A percentile compares a stretch with the other conserved stretches of the same genome.
Conservation (phyloP, 2,888 invertebrate genomes). For the Linyphia triangularis region DNA sequence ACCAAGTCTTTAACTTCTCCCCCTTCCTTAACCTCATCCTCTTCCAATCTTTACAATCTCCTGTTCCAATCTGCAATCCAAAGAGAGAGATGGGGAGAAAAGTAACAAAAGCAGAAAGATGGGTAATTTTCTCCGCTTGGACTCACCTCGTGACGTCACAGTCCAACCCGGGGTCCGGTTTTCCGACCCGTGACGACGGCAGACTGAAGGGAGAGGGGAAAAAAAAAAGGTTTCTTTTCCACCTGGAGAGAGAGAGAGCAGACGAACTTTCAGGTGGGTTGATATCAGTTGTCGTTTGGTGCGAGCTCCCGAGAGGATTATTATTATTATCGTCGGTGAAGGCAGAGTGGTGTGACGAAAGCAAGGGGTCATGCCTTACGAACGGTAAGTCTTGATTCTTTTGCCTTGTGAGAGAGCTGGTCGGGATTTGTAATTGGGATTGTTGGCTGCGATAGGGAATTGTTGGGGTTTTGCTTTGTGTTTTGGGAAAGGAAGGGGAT, state of each 20-base stretch:
- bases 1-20: neutral
- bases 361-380: conserved; percentile 53
- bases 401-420: neutral
- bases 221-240: conserved; percentile 7
- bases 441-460: neutral
- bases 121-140: conserved; percentile 41
- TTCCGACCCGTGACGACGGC: conserved; percentile 60
- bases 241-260: conserved; percentile 60
- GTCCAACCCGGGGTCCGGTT: conserved; percentile 31
- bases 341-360: neutral
- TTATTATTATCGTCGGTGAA: conserved; percentile 13
- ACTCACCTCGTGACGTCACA: conserved; percentile 23
- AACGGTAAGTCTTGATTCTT: conserved; percentile 43
- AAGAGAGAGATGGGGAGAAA: neutral
- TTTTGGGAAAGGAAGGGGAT: neutral
- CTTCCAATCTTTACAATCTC: neutral
- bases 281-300: conserved; percentile 48
- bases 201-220: neutral
- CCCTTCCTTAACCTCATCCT: no score
- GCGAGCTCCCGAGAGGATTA: conserved; percentile 13
- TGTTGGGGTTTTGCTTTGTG: neutral
- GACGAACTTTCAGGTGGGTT: conserved; percentile 46
- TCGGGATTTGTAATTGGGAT: neutral
- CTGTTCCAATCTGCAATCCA: neutral
- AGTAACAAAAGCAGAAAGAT: neutral